Conservation (phyloP, 2,113 vertebrate genomes). For the Falcunculus frontatus region DNA sequence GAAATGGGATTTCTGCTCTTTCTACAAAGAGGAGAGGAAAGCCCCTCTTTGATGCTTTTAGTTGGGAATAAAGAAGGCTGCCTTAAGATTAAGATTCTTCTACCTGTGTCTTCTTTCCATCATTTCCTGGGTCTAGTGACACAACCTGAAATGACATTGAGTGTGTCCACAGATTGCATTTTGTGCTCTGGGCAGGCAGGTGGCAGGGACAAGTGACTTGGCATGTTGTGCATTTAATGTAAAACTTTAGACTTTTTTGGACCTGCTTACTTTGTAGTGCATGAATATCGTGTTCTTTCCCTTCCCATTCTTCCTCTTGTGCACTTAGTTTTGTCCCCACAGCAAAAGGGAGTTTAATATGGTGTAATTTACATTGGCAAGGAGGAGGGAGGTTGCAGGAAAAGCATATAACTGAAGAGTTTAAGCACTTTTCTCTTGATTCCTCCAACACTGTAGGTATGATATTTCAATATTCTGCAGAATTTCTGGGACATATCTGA, state of each 20-base stretch:
- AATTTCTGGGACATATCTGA: background rate
- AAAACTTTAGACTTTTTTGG: background rate
- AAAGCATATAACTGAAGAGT: background rate
- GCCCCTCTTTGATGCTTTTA: background rate
- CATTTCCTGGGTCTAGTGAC: background rate
- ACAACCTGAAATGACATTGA: background rate
- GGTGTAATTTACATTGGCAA: background rate
- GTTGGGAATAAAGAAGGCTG: background rate
- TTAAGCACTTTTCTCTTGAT: background rate
- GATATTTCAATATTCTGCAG: background rate
- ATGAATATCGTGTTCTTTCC: accelerated
- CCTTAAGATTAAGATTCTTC: background rate
- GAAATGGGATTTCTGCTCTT: background rate
- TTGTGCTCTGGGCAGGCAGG: background rate
- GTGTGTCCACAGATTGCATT: background rate
- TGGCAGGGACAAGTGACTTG: background rate
- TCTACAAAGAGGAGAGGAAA: constrained; percentile 2
- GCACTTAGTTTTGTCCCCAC: background rate
- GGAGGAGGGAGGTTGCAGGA: background rate
- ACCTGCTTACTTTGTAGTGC: background rate
- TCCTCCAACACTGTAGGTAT: background rate
- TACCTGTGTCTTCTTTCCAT: background rate
- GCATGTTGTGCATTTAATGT: background rate
- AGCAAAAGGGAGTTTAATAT: background rate
- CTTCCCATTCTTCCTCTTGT: background rate